Evolutionary conservation across 2,888 invertebrate species (phyloP).

Genomic region (Dynastes grantii): DNA sequence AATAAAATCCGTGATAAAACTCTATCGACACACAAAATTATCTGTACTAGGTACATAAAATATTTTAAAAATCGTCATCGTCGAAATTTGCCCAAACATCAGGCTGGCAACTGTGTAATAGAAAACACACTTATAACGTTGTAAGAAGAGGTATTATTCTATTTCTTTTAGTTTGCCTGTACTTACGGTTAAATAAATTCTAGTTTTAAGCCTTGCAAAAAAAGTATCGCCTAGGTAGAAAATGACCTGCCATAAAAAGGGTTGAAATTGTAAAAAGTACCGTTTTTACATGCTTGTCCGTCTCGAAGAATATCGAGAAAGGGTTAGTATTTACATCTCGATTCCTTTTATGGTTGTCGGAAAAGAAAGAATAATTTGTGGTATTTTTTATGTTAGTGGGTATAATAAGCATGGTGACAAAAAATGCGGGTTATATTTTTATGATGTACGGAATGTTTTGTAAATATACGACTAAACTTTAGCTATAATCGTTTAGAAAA

Average conservation of each 20-base stretch:
- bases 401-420: neutral
- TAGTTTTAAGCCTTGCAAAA: slow-evolving; percentile 34
- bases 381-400: neutral
- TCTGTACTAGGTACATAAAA: neutral
- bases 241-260: slow-evolving; percentile 52
- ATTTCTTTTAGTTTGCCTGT: slow-evolving; percentile 6
- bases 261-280: slow-evolving; percentile 52
- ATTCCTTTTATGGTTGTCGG: neutral
- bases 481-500: too few relatives aligned
- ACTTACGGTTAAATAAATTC: neutral
- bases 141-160: neutral
- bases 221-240: slow-evolving; percentile 42
- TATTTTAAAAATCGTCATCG: neutral
- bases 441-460: neutral
- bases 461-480: too few relatives aligned
- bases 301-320: neutral
- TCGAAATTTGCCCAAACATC: neutral
- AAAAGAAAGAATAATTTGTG: slow-evolving; percentile 1
- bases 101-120: neutral
- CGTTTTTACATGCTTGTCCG: slow-evolving; percentile 41
- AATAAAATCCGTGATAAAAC: neutral
- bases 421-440: neutral
- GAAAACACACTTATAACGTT: neutral
- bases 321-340: slow-evolving; percentile 8
- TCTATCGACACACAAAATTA: slow-evolving; percentile 6